Evolutionary conservation across 2,888 invertebrate genomes (phyloP), one percentile per base, ranked within the genome.

Genomic region (Neoascia interrupta): DNA sequence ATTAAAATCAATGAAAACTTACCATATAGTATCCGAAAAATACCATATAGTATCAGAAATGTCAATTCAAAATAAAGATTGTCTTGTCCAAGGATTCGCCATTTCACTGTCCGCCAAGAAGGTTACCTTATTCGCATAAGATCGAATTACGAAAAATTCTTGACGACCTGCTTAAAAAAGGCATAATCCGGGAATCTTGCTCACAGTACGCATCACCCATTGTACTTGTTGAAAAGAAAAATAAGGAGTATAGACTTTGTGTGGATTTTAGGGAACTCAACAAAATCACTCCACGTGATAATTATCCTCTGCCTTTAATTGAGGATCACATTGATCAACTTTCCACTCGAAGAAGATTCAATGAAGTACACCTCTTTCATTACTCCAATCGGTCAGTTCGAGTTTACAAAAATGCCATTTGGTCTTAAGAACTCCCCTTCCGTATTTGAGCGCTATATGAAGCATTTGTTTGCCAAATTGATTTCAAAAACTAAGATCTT

Each of bases 401-500:
- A 49, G 34, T 56, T 49, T 21, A n/a, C 18, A 13, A 37, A 31
- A 37, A 74, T 82, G 81, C 82, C 82, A 6, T 82, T 81, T 61
- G 82, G 76, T 1, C 43, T 76, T 6, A 64, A 54, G 11, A 81
- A 79, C 23, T 69, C 72, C 1, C 76, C 82, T 1, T 37, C 72
- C 5, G 13, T 34, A 4, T 34, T 34, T 13, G 34, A 34, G 11
- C 4, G 34, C 5, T n/a, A 34, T n/a, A 34, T 34, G 34, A 79
- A 79, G 18, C 36, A 16, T 3, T 72, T 82, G 5, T 69, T 82
- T 75, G 36, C 37, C 10, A 18, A 26, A 3, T 45, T 75, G 8
- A 16, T 37, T 5, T 5, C 10, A 5, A 37, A 37, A 16, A 3
- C 2, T 16, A 15, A 37, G 16, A 37, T 37, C 5, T 1, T 37